Evolutionary conservation across 2,113 vertebrate genomes (phyloP), one percentile per base, ranked within the genome.

Genomic region (Sorex araneus): DNA sequence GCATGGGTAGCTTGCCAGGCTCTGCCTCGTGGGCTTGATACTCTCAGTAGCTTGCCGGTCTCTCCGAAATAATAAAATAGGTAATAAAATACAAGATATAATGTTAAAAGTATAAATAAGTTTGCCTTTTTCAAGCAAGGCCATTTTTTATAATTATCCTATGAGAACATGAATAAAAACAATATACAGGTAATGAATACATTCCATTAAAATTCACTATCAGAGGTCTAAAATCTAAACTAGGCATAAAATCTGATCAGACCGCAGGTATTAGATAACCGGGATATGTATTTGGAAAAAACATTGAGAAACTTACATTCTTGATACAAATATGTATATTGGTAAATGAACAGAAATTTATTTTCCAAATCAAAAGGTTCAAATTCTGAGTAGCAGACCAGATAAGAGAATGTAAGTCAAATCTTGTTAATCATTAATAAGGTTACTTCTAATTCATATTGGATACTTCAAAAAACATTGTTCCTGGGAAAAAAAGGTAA

Each of bases 291-390:
- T 54, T 78, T 63, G 12, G 19, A 73, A 81, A 90, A 36, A 43
- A 64, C 0, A 74, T 25, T 63, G 9, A 34, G 36, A 88, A 81
- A 73, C 12, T 27, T 81, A 45, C 30, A 7, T 64, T 77, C 60
- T 78, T 15, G 9, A 77, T 83, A 32, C 2, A 76, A 67, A 74
- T 36, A 76, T 28, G 64, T 66, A 27, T 5, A 75, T 2, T 36
- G 18, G 18, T 40, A 0, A 73, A 6, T 36, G 40, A 87, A 36
- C 25, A 78, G 12, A 87, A 80, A 71, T 79, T 81, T 23, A 79
- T 69, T 82, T 84, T 84, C 63, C 3, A 80, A 77, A 18, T 84
- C 13, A 82, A 71, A 88, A 94, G 16, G 54, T 84, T 19, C 40
- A 83, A 95, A 10, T n/a, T 69, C 11, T 45, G 9, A 64, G 40